Percentiles rank a stretch among this genome's conserved stretches.
Conservation (phyloP, 2,113 vertebrate genomes). For the Burhinus bistriatus region DNA sequence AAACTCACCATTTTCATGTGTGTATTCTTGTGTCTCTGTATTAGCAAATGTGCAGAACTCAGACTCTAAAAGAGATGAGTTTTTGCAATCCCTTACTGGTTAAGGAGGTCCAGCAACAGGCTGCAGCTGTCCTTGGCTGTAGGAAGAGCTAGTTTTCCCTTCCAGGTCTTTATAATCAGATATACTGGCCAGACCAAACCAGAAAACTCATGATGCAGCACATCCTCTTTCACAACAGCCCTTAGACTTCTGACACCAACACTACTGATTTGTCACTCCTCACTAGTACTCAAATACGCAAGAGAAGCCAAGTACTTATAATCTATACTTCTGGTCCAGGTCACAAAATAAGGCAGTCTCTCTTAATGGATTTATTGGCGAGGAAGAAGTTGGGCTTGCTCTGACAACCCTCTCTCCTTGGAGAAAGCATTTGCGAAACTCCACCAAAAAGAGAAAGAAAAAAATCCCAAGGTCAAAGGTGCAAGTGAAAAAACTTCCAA, state of each 20-base stretch:
- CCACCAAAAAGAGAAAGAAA: background rate
- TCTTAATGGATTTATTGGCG: background rate
- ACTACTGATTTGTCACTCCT: background rate
- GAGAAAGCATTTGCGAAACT: background rate
- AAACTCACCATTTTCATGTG: background rate
- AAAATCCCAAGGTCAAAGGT: background rate
- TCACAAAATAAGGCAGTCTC: background rate
- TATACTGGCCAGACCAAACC: background rate
- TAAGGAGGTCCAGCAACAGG: background rate
- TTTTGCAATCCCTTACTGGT: background rate
- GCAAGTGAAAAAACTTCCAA: background rate
- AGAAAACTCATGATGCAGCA: background rate
- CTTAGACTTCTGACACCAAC: background rate
- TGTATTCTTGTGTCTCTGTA: background rate
- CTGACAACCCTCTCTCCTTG: background rate
- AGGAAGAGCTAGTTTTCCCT: background rate
- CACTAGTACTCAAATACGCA: background rate
- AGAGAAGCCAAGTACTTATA: background rate
- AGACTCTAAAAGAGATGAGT: background rate
- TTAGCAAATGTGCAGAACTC: background rate
- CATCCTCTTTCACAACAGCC: background rate
- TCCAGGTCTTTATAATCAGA: background rate
- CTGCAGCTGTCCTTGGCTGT: background rate
- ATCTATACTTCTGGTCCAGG: background rate
- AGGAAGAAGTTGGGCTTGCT: background rate